phyloP scores from a whole-genome alignment of 2,797 vertebrate species.

The Psittacula derbiana region DNA sequence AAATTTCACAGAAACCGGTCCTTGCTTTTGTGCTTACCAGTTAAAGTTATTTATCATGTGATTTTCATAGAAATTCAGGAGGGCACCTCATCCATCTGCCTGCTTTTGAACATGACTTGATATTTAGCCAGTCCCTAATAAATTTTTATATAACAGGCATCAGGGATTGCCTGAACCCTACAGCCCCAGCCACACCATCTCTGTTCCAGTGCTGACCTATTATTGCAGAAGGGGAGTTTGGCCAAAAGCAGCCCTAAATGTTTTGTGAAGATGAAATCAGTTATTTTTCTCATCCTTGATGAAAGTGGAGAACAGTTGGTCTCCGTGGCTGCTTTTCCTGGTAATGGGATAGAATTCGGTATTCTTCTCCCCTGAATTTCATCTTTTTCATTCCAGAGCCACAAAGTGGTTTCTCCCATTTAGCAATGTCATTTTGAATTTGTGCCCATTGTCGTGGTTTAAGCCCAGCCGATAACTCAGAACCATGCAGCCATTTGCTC shows the following conservation, averaged over 20 bases:
- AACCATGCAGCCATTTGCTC: background rate
- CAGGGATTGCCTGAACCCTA: background rate
- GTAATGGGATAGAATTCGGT: background rate
- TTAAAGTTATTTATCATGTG: background rate
- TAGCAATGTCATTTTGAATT: background rate
- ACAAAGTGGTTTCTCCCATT: background rate
- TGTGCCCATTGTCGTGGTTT: background rate
- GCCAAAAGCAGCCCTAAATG: background rate
- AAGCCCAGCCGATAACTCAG: background rate
- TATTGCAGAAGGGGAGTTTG: background rate
- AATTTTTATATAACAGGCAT: background rate
- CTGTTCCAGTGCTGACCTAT: background rate
- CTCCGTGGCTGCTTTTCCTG: background rate
- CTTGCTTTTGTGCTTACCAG: background rate
- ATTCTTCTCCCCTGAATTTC: background rate
- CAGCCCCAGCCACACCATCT: background rate
- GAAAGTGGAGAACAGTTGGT: background rate
- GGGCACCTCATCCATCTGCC: background rate
- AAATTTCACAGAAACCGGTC: background rate
- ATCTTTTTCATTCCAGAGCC: background rate
- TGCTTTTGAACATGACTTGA: background rate
- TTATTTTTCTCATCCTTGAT: background rate
- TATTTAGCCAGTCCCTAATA: background rate
- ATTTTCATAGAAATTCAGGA: background rate
- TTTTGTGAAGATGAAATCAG: background rate